Conservation (phyloP, 2,113 vertebrate species). For the Rafetus swinhoei region DNA sequence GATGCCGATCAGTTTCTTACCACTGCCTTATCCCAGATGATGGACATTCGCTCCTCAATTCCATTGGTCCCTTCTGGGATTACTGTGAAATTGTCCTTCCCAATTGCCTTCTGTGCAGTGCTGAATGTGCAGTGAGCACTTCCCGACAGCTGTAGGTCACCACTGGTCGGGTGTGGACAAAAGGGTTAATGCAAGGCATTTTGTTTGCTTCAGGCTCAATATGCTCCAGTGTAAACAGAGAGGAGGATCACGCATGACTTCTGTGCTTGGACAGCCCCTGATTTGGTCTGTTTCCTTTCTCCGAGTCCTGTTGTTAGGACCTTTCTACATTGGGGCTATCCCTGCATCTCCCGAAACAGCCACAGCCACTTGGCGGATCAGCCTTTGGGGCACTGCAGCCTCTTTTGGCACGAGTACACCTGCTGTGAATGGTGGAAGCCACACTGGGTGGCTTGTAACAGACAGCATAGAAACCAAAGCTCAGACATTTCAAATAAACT, state of each 20-base stretch:
- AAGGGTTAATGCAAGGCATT: not conserved
- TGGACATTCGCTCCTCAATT: conserved; percentile 93
- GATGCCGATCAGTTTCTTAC: conserved; percentile 75
- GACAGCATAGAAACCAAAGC: not conserved
- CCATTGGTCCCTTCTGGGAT: conserved; percentile 97
- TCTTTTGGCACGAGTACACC: not conserved
- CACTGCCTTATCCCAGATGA: conserved; percentile 99
- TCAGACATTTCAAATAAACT: not conserved
- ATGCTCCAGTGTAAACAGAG: not conserved
- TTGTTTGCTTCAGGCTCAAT: not conserved
- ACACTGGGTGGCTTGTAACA: not conserved
- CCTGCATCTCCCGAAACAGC: rapidly evolving
- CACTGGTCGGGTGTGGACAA: conserved; percentile 78
- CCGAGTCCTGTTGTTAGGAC: rapidly evolving
- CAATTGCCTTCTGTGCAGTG: conserved; percentile 96
- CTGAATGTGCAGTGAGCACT: conserved; percentile 98
- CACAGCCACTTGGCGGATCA: not conserved
- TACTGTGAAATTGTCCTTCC: conserved; percentile 98
- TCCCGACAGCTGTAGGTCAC: conserved; percentile 93
- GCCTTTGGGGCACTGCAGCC: not conserved
- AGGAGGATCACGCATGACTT: rapidly evolving
- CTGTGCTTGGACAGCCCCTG: not conserved
- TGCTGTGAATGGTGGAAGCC: not conserved
- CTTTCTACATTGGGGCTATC: not conserved
- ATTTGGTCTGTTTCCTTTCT: not conserved